Conservation (phyloP, 2,888 invertebrate species). For the Stegophylla sp. region DNA sequence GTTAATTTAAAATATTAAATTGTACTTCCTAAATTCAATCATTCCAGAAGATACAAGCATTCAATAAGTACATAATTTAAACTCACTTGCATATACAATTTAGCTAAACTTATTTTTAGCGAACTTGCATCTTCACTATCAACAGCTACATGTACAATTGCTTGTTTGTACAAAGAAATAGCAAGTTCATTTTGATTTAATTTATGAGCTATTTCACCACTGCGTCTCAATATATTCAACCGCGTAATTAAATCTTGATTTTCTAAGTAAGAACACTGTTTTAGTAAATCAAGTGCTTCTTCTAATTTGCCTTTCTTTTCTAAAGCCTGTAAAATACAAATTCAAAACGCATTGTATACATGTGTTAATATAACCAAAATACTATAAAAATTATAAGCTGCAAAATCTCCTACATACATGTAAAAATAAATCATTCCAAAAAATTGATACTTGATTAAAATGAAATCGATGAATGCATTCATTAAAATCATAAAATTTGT, state of each 20-base stretch:
- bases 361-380: no score
- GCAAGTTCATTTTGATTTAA: slow-evolving; percentile 50
- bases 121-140: slow-evolving; percentile 46
- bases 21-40: no score
- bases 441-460: no score
- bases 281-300: slow-evolving; percentile 73
- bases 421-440: no score
- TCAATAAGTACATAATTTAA: neutral
- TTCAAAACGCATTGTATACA: no score
- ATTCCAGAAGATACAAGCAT: no score
- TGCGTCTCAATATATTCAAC: slow-evolving; percentile 49
- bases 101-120: slow-evolving; percentile 49
- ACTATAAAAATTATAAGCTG: no score
- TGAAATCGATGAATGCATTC: no score
- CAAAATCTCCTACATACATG: no score
- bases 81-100: slow-evolving; percentile 52
- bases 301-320: slow-evolving; percentile 71
- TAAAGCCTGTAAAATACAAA: slow-evolving; percentile 65
- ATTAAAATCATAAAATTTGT: no score
- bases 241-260: slow-evolving; percentile 40
- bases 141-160: slow-evolving; percentile 18
- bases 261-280: slow-evolving; percentile 57
- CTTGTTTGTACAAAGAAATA: slow-evolving; percentile 53
- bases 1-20: no score
- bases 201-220: slow-evolving; percentile 51